Evolutionary conservation across 1,140 invertebrate genomes (phyloP).

Genomic region (Lethrus apterus): DNA sequence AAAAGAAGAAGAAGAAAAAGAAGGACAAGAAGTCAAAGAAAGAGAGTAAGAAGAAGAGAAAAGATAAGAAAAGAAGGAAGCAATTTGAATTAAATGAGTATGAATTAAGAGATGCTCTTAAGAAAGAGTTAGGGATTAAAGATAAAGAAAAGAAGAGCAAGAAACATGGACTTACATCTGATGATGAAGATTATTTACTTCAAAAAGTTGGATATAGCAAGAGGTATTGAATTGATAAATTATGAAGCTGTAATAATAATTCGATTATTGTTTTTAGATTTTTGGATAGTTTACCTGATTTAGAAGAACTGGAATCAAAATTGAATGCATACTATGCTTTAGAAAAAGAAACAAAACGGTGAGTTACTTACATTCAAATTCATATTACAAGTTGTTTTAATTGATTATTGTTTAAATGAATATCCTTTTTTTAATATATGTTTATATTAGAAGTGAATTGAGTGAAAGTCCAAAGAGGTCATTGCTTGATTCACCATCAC

Average conservation of each 20-base stretch:
- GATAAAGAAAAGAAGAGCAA: slow-evolving; percentile 42
- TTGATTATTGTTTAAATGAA: background rate
- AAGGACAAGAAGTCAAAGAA: slow-evolving; percentile 59
- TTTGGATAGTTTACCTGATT: slow-evolving; percentile 56
- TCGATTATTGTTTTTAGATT: slow-evolving; percentile 37
- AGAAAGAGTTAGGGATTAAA: slow-evolving; percentile 45
- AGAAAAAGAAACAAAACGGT: slow-evolving; percentile 56
- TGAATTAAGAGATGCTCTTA: slow-evolving; percentile 57
- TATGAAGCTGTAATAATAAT: slow-evolving; percentile 2
- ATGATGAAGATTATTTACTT: slow-evolving; percentile 49
- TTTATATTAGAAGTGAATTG: slow-evolving; percentile 27
- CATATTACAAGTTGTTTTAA: background rate
- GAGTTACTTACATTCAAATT: slow-evolving; percentile 10
- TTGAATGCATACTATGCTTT: slow-evolving; percentile 70
- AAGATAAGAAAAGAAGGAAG: slow-evolving; percentile 58
- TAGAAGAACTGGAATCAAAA: slow-evolving; percentile 70
- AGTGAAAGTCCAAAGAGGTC: slow-evolving; percentile 34
- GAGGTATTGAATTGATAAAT: slow-evolving; percentile 37
- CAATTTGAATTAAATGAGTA: slow-evolving; percentile 51
- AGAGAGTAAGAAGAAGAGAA: slow-evolving; percentile 56
- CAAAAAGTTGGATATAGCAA: slow-evolving; percentile 50
- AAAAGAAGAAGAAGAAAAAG: slow-evolving; percentile 64
- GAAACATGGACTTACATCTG: slow-evolving; percentile 47
- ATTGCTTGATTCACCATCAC: slow-evolving; percentile 36
- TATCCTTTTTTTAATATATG: background rate